These are phyloP conservation scores for Drosophila suboccidentalis DNA, from an alignment of 2,888 invertebrate species.

Conservation along the genomic window DNA sequence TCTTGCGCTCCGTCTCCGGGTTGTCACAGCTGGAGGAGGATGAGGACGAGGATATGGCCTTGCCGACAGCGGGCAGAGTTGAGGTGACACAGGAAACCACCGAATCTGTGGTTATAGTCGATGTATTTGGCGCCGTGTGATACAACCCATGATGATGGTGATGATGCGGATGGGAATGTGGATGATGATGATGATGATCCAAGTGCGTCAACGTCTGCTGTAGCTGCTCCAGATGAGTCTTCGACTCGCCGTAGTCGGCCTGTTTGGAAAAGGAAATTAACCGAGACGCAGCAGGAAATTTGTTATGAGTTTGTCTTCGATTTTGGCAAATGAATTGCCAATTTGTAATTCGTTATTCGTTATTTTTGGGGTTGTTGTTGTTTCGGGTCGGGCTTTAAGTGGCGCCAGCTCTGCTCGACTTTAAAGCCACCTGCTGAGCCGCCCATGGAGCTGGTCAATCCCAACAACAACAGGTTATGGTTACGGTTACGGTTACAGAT, in stretches of 20 bases:
- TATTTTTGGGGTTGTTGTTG: constrained; percentile 33
- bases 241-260: constrained; percentile 76
- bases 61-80: constrained; percentile 69
- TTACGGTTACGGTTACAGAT: constrained; percentile 6
- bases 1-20: constrained; percentile 73
- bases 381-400: constrained; percentile 51
- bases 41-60: constrained; percentile 67
- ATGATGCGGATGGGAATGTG: constrained; percentile 55
- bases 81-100: constrained; percentile 81
- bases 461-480: constrained; percentile 35
- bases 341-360: constrained; percentile 43
- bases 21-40: constrained; percentile 66
- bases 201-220: constrained; percentile 75
- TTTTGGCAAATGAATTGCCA: constrained; percentile 67
- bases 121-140: constrained; percentile 69
- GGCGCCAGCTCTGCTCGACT: constrained; percentile 20
- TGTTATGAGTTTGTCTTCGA: constrained; percentile 67
- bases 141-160: constrained; percentile 69
- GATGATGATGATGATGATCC: constrained; percentile 65
- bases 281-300: constrained; percentile 84
- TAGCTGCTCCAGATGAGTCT: constrained; percentile 77
- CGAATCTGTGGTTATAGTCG: constrained; percentile 78
- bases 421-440: constrained; percentile 78
- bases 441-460: constrained; percentile 42
- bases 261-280: constrained; percentile 81